Percentiles rank a stretch among this genome's conserved stretches.
Evolutionary conservation across 2,797 vertebrate genomes (phyloP).

Genomic region (Pseudochromis fuscus): DNA sequence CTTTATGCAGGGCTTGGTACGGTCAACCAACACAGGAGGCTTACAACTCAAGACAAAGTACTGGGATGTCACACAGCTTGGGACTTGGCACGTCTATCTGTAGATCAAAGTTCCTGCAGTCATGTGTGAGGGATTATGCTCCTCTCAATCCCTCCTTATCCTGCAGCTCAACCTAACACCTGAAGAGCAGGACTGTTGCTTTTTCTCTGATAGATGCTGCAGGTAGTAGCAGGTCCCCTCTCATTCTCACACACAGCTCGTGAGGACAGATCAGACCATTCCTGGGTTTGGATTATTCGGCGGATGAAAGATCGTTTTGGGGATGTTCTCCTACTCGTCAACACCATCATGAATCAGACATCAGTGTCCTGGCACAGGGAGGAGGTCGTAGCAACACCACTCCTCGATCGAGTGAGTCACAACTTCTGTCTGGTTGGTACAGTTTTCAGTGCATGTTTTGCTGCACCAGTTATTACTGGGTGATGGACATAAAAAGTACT

Average conservation of each 20-base stretch:
- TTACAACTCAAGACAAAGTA: neutral
- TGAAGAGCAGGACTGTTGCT: conserved; percentile 54
- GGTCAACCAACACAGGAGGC: neutral
- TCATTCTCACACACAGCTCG: neutral
- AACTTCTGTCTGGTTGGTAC: conserved; percentile 4
- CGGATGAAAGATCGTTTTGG: neutral
- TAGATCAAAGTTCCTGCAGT: conserved; percentile 52
- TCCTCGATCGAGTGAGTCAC: conserved; percentile 49
- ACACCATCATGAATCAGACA: conserved; percentile 8
- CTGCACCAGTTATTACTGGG: neutral
- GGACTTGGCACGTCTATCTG: conserved; percentile 63
- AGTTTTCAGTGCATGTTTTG: neutral
- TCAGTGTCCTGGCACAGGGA: conserved; percentile 2
- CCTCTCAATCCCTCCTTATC: conserved; percentile 78
- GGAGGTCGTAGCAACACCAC: neutral
- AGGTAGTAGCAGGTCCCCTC: neutral
- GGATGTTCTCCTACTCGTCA: neutral
- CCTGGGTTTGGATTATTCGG: neutral
- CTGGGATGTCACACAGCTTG: conserved; percentile 47
- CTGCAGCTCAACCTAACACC: conserved; percentile 64
- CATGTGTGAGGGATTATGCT: conserved; percentile 77
- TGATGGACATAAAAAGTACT: neutral
- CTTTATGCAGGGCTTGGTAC: neutral
- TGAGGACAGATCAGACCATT: neutral
- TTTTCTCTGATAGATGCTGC: conserved; percentile 43